Evolutionary conservation across 2,888 invertebrate genomes (phyloP).

Genomic region (Linnaemya tessellans): DNA sequence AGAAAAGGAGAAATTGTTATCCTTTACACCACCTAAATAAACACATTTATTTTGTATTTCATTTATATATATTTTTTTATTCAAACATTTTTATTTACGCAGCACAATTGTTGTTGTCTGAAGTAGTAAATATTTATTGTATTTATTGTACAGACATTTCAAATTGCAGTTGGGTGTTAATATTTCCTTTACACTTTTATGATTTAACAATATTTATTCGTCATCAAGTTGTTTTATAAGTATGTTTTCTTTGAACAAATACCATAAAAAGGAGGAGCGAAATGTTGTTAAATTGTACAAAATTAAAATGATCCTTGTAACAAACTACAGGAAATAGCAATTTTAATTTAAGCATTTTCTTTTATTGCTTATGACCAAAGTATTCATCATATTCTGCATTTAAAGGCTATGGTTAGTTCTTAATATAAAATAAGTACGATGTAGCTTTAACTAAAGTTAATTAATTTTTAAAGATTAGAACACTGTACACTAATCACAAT

Average conservation of each 20-base stretch:
- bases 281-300: constrained; percentile 43
- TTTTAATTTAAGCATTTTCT: background rate
- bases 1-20: constrained; percentile 65
- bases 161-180: constrained; percentile 50
- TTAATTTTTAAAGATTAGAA: too few species aligned
- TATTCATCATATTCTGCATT: too few species aligned
- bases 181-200: constrained; percentile 55
- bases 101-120: background rate
- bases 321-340: background rate
- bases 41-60: constrained; percentile 57
- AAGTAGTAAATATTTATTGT: background rate
- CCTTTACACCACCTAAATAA: constrained; percentile 64
- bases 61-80: constrained; percentile 23
- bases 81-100: constrained; percentile 27
- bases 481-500: too few species aligned
- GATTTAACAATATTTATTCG: constrained; percentile 41
- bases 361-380: background rate
- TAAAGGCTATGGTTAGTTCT: too few species aligned
- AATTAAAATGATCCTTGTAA: constrained; percentile 43
- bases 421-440: too few species aligned
- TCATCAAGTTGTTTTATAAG: constrained; percentile 34
- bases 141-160: constrained; percentile 33
- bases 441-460: too few species aligned
- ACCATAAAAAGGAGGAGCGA: constrained; percentile 53
- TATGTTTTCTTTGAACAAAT: constrained; percentile 10